Percentiles rank a stretch among this genome's conserved stretches.
phyloP scores from a whole-genome alignment of 2,888 invertebrate genomes.

The Melanotus villosus region DNA sequence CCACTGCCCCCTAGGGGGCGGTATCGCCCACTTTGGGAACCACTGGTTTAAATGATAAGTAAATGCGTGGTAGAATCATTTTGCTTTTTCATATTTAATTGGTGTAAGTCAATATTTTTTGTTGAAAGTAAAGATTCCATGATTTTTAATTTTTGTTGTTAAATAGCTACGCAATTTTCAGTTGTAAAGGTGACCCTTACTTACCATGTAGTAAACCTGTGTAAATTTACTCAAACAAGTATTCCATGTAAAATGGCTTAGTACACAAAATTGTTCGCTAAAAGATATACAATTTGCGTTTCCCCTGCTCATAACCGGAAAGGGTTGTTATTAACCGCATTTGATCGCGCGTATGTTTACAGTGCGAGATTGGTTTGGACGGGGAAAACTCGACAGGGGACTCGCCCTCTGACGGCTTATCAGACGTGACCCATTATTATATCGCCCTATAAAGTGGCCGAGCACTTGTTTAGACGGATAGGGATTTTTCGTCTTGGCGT shows the following conservation, averaged over 20 bases:
- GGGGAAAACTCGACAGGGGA: slow-evolving; percentile 41
- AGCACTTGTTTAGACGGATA: slow-evolving; percentile 39
- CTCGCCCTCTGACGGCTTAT: slow-evolving; percentile 45
- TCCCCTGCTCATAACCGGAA: slow-evolving; percentile 50
- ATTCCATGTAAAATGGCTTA: slow-evolving; percentile 62
- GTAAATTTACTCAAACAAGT: no score
- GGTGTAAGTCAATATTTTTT: no score
- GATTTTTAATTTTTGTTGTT: no score
- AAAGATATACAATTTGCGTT: slow-evolving; percentile 59
- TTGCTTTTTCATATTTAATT: no score
- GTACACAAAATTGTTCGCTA: slow-evolving; percentile 59
- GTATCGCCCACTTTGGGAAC: no score
- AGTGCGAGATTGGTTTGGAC: slow-evolving; percentile 41
- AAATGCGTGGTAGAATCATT: no score
- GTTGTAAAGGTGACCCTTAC: no score
- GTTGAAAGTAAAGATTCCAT: no score
- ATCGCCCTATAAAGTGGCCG: slow-evolving; percentile 44
- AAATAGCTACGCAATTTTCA: no score
- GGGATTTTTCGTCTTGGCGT: slow-evolving; percentile 32
- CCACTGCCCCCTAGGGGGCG: no score
- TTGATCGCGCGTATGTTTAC: slow-evolving; percentile 47
- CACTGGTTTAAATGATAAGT: no score
- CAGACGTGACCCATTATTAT: slow-evolving; percentile 47
- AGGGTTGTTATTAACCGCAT: slow-evolving; percentile 47
- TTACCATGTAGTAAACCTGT: no score